Conservation (phyloP, 2,888 invertebrate species). For the Limenitis camilla region DNA sequence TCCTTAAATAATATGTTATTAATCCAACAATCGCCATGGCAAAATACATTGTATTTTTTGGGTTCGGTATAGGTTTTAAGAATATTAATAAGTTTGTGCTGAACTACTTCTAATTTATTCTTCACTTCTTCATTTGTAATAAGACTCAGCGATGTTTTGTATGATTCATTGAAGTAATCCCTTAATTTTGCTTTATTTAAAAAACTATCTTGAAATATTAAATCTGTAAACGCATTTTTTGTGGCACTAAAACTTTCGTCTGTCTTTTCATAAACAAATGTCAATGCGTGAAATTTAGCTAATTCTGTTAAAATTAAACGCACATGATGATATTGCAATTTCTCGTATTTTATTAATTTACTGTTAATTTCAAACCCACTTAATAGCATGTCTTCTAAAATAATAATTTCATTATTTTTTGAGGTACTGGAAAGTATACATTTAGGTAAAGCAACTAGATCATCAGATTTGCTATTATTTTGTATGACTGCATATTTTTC, state of each 20-base stretch:
- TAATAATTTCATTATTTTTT: conserved; percentile 49
- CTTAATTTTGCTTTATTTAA: conserved; percentile 50
- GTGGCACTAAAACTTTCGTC: conserved; percentile 34
- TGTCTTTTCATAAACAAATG: conserved; percentile 43
- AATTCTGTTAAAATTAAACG: conserved; percentile 42
- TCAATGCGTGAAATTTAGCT: conserved; percentile 57
- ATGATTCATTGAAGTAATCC: conserved; percentile 53
- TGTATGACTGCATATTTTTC: conserved; percentile 43
- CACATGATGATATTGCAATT: conserved; percentile 39
- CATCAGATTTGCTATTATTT: conserved; percentile 31
- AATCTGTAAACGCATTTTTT: conserved; percentile 41
- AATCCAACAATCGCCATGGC: conserved; percentile 64
- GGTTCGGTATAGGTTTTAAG: conserved; percentile 43
- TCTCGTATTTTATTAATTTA: conserved; percentile 37
- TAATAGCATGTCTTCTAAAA: conserved; percentile 49
- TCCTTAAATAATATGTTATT: conserved; percentile 52
- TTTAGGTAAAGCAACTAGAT: conserved; percentile 41
- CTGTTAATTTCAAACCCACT: conserved; percentile 44
- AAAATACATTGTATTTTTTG: conserved; percentile 45
- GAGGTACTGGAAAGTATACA: conserved; percentile 42
- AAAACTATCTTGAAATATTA: conserved; percentile 49
- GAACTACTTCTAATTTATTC: conserved; percentile 37
- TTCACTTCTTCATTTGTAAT: conserved; percentile 38
- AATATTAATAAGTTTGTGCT: conserved; percentile 40
- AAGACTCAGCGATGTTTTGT: conserved; percentile 44